These are phyloP conservation scores for Temnothorax curvispinosus DNA, from an alignment of 1,140 invertebrate genomes.

Conservation along the genomic window DNA sequence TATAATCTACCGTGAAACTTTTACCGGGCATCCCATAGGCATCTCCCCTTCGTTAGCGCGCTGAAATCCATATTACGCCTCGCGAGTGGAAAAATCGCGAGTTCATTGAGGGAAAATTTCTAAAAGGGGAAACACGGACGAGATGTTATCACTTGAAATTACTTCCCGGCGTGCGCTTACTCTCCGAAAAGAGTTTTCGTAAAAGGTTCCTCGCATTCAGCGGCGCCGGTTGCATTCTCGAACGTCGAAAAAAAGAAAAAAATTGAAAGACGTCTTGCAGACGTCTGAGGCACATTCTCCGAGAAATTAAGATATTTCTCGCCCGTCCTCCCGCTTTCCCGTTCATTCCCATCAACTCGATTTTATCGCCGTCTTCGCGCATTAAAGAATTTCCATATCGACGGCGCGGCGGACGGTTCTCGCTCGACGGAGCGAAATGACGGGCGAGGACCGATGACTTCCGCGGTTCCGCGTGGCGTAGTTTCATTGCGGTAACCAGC, in stretches of 20 bases:
- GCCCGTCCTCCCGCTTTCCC: background rate
- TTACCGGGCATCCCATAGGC: slow-evolving; percentile 20
- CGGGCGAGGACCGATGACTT: slow-evolving; percentile 62
- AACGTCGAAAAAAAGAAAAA: background rate
- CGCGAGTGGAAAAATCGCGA: slow-evolving; percentile 12
- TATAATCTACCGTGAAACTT: slow-evolving; percentile 53
- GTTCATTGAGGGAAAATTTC: slow-evolving; percentile 13
- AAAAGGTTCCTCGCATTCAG: background rate
- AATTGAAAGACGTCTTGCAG: too few relatives aligned
- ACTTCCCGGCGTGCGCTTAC: background rate
- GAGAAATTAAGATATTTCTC: slow-evolving; percentile 17
- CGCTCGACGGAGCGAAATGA: slow-evolving; percentile 54
- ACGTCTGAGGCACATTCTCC: background rate
- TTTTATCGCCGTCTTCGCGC: slow-evolving; percentile 21
- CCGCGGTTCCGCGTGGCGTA: slow-evolving; percentile 51
- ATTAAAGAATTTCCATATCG: slow-evolving; percentile 55
- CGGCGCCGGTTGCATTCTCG: background rate
- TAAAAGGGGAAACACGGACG: background rate
- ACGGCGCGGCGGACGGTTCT: background rate
- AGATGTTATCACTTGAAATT: slow-evolving; percentile 1
- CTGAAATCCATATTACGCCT: slow-evolving; percentile 2
- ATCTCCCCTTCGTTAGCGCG: slow-evolving; percentile 33
- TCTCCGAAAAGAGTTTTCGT: background rate
- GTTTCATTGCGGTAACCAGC: slow-evolving; percentile 42
- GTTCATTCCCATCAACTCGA: background rate